A percentile compares a stretch with the other conserved stretches of the same genome.
These are phyloP conservation scores for Murina feae DNA, from an alignment of 2,113 vertebrate species.

Conservation along the genomic window DNA sequence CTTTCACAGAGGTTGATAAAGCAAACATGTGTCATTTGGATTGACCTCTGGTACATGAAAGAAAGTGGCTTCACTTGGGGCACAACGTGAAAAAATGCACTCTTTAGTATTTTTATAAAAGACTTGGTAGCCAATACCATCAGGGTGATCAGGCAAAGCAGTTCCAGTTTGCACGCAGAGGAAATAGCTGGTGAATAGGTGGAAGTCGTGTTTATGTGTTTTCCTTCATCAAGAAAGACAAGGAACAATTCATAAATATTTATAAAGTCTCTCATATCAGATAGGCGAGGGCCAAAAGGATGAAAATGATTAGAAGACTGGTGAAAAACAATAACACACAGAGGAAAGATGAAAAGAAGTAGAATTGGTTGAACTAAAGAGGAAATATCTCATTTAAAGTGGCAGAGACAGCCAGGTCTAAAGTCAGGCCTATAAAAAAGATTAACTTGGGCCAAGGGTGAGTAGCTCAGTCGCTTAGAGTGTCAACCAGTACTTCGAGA, in stretches of 20 bases:
- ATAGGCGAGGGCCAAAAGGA: conserved; percentile 1
- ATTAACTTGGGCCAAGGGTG: neutral
- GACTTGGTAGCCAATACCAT: conserved; percentile 20
- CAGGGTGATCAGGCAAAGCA: neutral
- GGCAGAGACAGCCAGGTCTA: neutral
- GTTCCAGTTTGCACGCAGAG: neutral
- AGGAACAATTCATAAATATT: conserved; percentile 36
- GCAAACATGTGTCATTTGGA: conserved; percentile 67
- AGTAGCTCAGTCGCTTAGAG: neutral
- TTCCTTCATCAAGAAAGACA: conserved; percentile 49
- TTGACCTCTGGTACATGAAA: conserved; percentile 49
- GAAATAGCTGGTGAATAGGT: neutral
- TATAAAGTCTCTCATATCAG: conserved; percentile 32
- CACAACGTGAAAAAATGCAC: conserved; percentile 39
- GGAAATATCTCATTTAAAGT: conserved; percentile 10
- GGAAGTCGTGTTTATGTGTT: neutral
- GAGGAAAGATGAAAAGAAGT: neutral
- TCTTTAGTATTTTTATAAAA: conserved; percentile 48
- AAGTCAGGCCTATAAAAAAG: neutral
- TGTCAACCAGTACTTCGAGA: neutral
- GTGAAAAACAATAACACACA: neutral
- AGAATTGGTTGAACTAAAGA: neutral
- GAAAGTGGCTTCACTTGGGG: conserved; percentile 30
- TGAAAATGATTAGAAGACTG: neutral
- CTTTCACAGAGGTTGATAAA: conserved; percentile 74